Percentiles rank a stretch among this genome's conserved stretches.
These are phyloP conservation scores for Mesoclemmys tuberculata DNA, from an alignment of 2,113 vertebrate genomes.

Conservation along the genomic window DNA sequence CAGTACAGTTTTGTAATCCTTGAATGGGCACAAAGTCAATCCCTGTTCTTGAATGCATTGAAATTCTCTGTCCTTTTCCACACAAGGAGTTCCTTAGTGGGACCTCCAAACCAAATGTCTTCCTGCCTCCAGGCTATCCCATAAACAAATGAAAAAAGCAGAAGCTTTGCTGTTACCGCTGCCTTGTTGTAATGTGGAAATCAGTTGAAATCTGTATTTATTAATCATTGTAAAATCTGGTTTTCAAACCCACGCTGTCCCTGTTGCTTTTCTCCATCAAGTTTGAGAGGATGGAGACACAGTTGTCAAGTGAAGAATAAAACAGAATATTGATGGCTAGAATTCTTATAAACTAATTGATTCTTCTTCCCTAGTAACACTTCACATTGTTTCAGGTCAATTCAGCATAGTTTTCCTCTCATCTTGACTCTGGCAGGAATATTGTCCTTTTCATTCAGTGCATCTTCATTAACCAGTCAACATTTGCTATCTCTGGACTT, in stretches of 20 bases:
- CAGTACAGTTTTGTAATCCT: background rate
- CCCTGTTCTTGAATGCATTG: background rate
- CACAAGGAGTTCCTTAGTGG: slow-evolving; percentile 44
- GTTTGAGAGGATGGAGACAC: background rate
- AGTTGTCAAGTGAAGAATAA: background rate
- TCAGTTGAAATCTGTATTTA: background rate
- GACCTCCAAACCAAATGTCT: background rate
- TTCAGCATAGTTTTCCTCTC: background rate
- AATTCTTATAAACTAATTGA: background rate
- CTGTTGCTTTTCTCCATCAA: accelerated
- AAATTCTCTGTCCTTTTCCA: background rate
- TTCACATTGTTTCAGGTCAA: accelerated
- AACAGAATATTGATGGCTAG: accelerated
- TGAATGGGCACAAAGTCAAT: background rate
- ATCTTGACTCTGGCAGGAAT: accelerated
- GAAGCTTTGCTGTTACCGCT: background rate
- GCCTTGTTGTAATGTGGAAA: background rate
- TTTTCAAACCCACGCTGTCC: background rate
- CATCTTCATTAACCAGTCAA: accelerated
- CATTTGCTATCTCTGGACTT: background rate
- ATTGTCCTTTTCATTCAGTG: accelerated
- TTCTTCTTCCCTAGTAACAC: accelerated
- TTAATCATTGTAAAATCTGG: accelerated
- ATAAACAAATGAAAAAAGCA: background rate
- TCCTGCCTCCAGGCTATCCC: background rate